Base-by-base conservation (phyloP, 2,113 vertebrate genomes). In the Perccottus glenii region DNA sequence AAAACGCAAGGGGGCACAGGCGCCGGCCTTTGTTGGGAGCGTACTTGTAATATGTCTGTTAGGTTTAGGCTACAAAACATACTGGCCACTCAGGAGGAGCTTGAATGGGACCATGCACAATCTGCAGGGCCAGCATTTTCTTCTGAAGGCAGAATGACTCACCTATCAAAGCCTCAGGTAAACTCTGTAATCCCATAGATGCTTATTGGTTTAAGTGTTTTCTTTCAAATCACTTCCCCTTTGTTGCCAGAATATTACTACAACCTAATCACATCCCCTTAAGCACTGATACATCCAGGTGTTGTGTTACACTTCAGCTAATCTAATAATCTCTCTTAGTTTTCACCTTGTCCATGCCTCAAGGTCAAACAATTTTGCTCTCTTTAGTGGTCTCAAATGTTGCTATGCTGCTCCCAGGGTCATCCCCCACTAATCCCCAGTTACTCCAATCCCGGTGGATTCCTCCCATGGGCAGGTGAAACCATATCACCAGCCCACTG, bases 381-480 rank as follows among this genome's bases (percentile, higher is more conserved):
- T 94, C 92, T 94, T 95, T 93, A 95, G 94, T 90, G 89, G 94
- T 97, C 95, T 97, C 95, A 94, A 93, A 96, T 96, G 93, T 95
- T 95, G 76, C 92, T 82, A 56, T 64, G 80, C 90, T 94, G 93
- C 93, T 94, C 94, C 90, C 84, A 88, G 75, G 91, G 92, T 92
- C 94, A 95, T 96, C 94, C 91, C 19, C 89, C 90, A 85, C 75
- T 98, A 98, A 98, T 96, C 96, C 95, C 82, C 88, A 94, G 91
- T 90, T 84, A 94, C 94, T 88, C 92, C 88, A 90, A 90, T 90
- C 85, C 82, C 88, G 91, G 86, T 94, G 91, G 91, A 92, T 93
- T 92, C 93, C 92, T 95, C 95, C 87, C 86, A 89, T 95, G 88
- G 90, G 83, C 87, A 78, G 87, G 81, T 94, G 96, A 97, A 97